Percentiles rank a stretch among this genome's conserved stretches.
Conservation (phyloP, 2,113 vertebrate species). For the Ptilonorhynchus violaceus region DNA sequence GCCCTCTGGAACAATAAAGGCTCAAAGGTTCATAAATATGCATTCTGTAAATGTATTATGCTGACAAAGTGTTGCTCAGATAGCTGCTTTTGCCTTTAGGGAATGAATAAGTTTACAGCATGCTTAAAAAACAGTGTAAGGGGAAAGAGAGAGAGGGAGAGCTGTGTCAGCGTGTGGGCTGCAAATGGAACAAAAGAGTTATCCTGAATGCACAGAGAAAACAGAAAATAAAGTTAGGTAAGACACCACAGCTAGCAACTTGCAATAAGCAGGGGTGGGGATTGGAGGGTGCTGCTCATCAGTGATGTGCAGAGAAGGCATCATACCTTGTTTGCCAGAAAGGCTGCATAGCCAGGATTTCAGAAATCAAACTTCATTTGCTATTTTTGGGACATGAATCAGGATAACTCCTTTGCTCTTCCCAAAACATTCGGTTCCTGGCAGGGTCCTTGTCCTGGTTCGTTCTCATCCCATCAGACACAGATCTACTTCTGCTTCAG, state of each 20-base stretch:
- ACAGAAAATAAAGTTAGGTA: not conserved
- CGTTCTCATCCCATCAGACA: not conserved
- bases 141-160: not conserved
- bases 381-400: not conserved
- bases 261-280: not conserved
- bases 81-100: slow-evolving; percentile 78
- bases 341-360: not conserved
- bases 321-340: not conserved
- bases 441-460: not conserved
- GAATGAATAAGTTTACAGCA: slow-evolving; percentile 78
- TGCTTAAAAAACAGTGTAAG: slow-evolving; percentile 72
- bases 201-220: not conserved
- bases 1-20: slow-evolving; percentile 85
- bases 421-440: not conserved
- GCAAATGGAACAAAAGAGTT: slow-evolving; percentile 53
- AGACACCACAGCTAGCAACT: not conserved
- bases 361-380: not conserved
- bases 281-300: not conserved
- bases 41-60: slow-evolving; percentile 85
- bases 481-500: slow-evolving; percentile 1
- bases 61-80: slow-evolving; percentile 83
- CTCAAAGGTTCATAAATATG: slow-evolving; percentile 88
- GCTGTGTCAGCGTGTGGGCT: slow-evolving; percentile 64
- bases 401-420: not conserved
- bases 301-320: not conserved